These are phyloP conservation scores for Notarius quadriscutis DNA, from an alignment of 2,113 vertebrate species.

Conservation along the genomic window DNA sequence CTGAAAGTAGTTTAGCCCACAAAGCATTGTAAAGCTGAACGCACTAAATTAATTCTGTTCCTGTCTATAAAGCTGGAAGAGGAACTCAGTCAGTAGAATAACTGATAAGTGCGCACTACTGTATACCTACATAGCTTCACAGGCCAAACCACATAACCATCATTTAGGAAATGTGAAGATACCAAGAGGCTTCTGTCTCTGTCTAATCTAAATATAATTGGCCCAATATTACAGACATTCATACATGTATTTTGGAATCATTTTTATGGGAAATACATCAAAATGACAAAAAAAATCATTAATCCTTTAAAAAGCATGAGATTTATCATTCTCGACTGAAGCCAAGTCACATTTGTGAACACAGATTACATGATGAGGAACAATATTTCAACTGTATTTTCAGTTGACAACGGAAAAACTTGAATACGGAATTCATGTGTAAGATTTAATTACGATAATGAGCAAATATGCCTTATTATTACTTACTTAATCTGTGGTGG, in stretches of 20 bases:
- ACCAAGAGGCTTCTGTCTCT: conserved; percentile 11
- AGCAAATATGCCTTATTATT: neutral
- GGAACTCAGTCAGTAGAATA: conserved; percentile 35
- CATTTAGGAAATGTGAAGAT: conserved; percentile 18
- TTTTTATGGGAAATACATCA: neutral
- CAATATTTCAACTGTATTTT: neutral
- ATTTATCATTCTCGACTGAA: neutral
- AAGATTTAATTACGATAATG: neutral
- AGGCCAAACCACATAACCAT: conserved; percentile 6
- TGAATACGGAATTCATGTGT: neutral
- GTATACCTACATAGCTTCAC: neutral
- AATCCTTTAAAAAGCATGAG: neutral
- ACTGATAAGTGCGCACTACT: neutral
- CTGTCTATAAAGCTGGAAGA: neutral
- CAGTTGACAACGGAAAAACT: no score
- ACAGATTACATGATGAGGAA: neutral
- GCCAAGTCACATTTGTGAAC: neutral
- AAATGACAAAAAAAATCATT: neutral
- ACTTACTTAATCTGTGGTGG: neutral
- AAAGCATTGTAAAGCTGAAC: neutral
- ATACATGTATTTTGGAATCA: neutral
- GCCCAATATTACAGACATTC: neutral
- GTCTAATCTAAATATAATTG: conserved; percentile 25
- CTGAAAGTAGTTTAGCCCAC: neutral
- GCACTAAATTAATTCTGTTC: neutral